Percentiles rank a stretch among this genome's conserved stretches.
Conservation (phyloP, 2,888 invertebrate genomes). For the Heliconius aoede region DNA sequence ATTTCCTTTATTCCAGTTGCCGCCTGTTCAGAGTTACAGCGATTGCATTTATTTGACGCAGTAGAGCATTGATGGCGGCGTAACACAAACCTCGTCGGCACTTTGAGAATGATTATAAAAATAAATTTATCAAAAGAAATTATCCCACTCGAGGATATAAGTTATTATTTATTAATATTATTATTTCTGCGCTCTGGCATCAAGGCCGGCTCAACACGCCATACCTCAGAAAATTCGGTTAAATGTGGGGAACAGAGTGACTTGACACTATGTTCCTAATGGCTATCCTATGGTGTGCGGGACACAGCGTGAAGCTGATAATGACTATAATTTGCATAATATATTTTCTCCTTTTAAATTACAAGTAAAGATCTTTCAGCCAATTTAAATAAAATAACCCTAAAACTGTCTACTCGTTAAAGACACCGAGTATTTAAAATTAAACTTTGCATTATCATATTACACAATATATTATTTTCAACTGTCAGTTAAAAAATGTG, state of each 20-base stretch:
- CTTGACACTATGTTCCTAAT: too few species aligned
- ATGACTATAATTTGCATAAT: slow-evolving; percentile 20
- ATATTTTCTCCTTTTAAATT: slow-evolving; percentile 23
- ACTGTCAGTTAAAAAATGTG: slow-evolving; percentile 49
- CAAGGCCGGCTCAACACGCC: too few species aligned
- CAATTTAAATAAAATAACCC: background rate
- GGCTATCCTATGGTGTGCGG: too few species aligned
- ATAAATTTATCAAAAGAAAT: too few species aligned
- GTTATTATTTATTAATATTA: too few species aligned
- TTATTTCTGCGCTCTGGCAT: too few species aligned
- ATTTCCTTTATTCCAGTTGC: slow-evolving; percentile 73
- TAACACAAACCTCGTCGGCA: slow-evolving; percentile 54
- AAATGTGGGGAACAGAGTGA: too few species aligned
- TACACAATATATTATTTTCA: slow-evolving; percentile 28
- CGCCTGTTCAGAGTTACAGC: slow-evolving; percentile 71
- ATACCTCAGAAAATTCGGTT: too few species aligned
- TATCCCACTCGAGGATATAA: too few species aligned
- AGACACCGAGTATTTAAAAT: background rate
- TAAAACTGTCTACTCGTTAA: background rate
- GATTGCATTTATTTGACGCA: slow-evolving; percentile 74
- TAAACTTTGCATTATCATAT: background rate
- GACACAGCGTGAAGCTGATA: too few species aligned
- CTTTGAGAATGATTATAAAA: slow-evolving; percentile 40
- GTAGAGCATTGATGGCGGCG: slow-evolving; percentile 70
- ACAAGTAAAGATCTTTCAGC: slow-evolving; percentile 5